Evolutionary conservation across 2,797 vertebrate genomes (phyloP).

Genomic region (Choloepus didactylus): DNA sequence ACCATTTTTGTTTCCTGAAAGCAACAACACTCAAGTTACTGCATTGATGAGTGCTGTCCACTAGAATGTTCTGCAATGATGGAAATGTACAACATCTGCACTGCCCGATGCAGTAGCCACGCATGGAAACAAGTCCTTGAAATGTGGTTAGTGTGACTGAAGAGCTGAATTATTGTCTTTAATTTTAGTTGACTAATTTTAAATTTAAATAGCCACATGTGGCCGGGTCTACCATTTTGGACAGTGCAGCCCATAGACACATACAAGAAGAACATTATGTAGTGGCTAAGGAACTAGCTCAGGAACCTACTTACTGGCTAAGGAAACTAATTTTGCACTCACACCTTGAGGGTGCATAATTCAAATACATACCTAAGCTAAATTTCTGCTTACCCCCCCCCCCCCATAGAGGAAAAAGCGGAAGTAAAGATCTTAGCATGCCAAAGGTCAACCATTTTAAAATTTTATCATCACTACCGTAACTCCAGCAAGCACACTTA

Average conservation of each 20-base stretch:
- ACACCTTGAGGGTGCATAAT: rapidly evolving
- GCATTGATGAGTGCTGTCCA: neutral
- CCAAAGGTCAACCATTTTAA: neutral
- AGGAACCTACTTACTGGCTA: too few relatives aligned
- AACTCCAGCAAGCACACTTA: neutral
- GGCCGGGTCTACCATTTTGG: neutral
- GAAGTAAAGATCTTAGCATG: neutral
- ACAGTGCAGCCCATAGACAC: neutral
- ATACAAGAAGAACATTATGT: rapidly evolving
- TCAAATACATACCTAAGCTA: neutral
- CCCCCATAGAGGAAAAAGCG: too few relatives aligned
- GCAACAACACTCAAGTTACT: neutral
- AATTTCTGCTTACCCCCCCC: neutral
- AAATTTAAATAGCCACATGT: neutral
- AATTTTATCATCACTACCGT: neutral
- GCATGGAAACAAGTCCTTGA: neutral
- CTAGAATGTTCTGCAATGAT: neutral
- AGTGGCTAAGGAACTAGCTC: neutral
- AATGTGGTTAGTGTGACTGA: neutral
- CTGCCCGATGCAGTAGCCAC: rapidly evolving
- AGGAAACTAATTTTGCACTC: neutral
- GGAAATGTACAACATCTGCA: neutral
- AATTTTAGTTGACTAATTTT: slow-evolving; percentile 6
- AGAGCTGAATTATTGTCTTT: slow-evolving; percentile 16
- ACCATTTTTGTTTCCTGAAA: neutral